Conservation (phyloP, 2,113 vertebrate species). For the Oncorhynchus clarkii region DNA sequence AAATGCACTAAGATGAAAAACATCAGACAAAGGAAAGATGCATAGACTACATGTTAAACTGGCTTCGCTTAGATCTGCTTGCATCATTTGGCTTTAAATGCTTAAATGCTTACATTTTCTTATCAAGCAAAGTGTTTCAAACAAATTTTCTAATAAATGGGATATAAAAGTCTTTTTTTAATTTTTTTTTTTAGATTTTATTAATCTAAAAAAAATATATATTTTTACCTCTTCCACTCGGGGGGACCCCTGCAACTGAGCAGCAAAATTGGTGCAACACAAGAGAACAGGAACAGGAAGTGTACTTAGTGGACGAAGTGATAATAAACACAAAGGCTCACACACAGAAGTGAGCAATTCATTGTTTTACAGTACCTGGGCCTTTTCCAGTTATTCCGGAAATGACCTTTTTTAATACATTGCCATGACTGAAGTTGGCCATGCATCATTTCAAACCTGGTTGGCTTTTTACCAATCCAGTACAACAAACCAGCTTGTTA, state of each 20-base stretch:
- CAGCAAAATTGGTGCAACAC: constrained; percentile 17
- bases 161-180: not conserved
- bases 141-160: not conserved
- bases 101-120: constrained; percentile 20
- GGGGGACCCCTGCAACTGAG: constrained; percentile 13
- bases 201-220: not conserved
- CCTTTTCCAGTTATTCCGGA: not conserved
- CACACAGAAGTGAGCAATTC: constrained; percentile 19
- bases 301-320: constrained; percentile 20
- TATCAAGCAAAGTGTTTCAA: constrained; percentile 18
- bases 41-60: constrained; percentile 79
- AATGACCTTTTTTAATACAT: not conserved
- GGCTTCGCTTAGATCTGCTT: constrained; percentile 61
- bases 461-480: not conserved
- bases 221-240: constrained; percentile 21
- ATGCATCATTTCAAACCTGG: not conserved
- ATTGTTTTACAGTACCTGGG: constrained; percentile 5
- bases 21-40: constrained; percentile 61
- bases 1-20: constrained; percentile 78
- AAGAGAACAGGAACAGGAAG: constrained; percentile 13
- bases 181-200: no score
- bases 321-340: constrained; percentile 29
- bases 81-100: constrained; percentile 19
- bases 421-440: not conserved
- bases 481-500: not conserved